Conservation (phyloP, 2,797 vertebrate genomes). For the Neosalanx taihuensis region DNA sequence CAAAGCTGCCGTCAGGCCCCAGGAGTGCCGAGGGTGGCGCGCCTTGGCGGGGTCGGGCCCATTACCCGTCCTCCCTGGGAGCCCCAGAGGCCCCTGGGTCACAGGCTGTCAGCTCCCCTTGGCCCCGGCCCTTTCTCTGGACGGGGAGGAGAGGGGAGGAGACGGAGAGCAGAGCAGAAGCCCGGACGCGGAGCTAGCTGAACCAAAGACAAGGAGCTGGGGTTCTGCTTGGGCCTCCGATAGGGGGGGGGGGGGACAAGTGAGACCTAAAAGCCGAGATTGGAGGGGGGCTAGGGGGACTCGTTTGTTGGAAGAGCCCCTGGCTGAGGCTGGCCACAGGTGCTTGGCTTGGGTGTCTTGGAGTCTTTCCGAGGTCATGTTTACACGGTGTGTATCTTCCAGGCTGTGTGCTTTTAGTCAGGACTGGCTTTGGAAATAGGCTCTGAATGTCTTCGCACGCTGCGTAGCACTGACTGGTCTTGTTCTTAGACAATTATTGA, state of each 20-base stretch:
- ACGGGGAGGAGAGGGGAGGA: background rate
- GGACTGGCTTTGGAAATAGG: background rate
- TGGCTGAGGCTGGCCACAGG: background rate
- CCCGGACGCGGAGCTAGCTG: background rate
- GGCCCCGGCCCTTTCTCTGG: constrained; percentile 48
- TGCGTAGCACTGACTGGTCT: no score
- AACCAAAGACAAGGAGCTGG: background rate
- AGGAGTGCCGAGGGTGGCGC: constrained; percentile 62
- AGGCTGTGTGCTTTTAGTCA: background rate
- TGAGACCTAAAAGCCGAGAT: background rate
- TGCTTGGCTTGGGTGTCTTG: background rate
- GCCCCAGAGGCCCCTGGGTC: constrained; percentile 64
- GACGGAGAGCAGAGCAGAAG: constrained; percentile 5
- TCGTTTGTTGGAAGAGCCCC: constrained; percentile 5
- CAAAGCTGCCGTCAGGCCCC: constrained; percentile 70
- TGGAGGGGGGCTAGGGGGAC: background rate
- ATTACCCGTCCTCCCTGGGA: constrained; percentile 71
- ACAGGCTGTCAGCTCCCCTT: constrained; percentile 64
- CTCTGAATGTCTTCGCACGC: no score
- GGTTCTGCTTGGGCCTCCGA: constrained; percentile 11
- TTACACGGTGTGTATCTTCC: background rate
- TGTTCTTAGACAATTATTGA: no score
- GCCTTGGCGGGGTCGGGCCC: constrained; percentile 65
- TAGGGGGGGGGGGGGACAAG: constrained; percentile 5
- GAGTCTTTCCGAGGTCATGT: background rate